Evolutionary conservation across 2,113 vertebrate genomes (phyloP).

Genomic region (Myotis davidii): DNA sequence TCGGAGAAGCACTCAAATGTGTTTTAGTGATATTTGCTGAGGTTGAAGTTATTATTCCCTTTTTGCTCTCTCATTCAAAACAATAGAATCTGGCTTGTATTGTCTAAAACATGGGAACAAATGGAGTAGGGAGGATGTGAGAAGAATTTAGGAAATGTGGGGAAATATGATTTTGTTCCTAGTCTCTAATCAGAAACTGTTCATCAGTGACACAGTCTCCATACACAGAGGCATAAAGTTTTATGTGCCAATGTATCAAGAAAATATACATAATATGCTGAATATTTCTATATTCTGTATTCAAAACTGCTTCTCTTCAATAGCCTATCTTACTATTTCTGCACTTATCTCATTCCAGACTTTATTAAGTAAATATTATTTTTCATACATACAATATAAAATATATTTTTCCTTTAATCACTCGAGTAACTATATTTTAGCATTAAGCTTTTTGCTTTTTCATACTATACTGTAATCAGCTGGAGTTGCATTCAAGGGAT

Average conservation of each 20-base stretch:
- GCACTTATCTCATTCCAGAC: neutral
- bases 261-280: neutral
- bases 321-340: neutral
- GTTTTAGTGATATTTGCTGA: neutral
- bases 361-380: slow-evolving; percentile 24
- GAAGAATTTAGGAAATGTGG: neutral
- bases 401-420: neutral
- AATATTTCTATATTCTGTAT: neutral
- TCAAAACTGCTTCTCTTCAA: neutral
- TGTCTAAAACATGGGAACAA: neutral
- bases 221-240: neutral
- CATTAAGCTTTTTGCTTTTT: neutral
- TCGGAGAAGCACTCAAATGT: neutral
- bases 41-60: neutral
- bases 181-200: neutral
- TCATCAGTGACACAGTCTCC: neutral
- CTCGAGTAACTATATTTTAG: neutral
- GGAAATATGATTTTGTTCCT: neutral
- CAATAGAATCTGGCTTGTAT: neutral
- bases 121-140: neutral
- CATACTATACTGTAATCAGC: neutral
- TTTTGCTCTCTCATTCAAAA: neutral
- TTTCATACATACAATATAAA: neutral
- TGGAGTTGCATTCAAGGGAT: neutral
- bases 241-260: neutral